Evolutionary conservation across 2,888 invertebrate genomes (phyloP), one percentile per base, ranked within the genome.

Genomic region (Arenicola marina): DNA sequence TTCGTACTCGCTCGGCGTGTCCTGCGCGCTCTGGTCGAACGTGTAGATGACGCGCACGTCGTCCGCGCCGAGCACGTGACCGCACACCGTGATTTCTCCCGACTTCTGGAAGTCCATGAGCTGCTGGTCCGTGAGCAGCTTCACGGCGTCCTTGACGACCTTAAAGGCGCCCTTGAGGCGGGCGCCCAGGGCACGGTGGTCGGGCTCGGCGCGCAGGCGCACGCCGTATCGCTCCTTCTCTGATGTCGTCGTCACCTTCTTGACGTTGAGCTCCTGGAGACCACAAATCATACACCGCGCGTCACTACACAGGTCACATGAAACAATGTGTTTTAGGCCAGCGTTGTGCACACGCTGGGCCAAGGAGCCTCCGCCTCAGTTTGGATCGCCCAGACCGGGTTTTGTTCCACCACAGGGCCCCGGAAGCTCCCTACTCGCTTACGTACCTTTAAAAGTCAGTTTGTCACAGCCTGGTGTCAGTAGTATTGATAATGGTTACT

Each of bases 161-260:
- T 97, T 97, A 74, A 96, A 93, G 74, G 92, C 92, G 2, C 90
- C 90, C 84, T 96, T 96, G 45, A 97, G 86, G 64, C 95, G 88
- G 15, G 90, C 88, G 0, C 98, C 99, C 15, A 97, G 87, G 32
- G 89, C 86, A 85, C 93, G 95, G 82, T 95, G 93, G 84, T 99
- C 95, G 0, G 97, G 95, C 79, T 98, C 96, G 0, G 96, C 98
- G 75, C 91, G 88, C 56, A 99, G 83, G 2, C 89, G 89, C 31
- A 99, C 92, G 1, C 95, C 95, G 84, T 94, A 99, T 75, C 91
- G 92, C 70, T 90, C 88, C 84, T 96, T 97, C 76, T 99, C 93
- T 45, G 89, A 90, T 1, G 94, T 92, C 1, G 93, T 87, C 0
- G 91, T 91, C 59, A 99, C 84, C 72, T 88, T 88, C 64, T 90